These are phyloP conservation scores for Axea sp. DNA, from an alignment of 2,888 invertebrate species.

Conservation along the genomic window DNA sequence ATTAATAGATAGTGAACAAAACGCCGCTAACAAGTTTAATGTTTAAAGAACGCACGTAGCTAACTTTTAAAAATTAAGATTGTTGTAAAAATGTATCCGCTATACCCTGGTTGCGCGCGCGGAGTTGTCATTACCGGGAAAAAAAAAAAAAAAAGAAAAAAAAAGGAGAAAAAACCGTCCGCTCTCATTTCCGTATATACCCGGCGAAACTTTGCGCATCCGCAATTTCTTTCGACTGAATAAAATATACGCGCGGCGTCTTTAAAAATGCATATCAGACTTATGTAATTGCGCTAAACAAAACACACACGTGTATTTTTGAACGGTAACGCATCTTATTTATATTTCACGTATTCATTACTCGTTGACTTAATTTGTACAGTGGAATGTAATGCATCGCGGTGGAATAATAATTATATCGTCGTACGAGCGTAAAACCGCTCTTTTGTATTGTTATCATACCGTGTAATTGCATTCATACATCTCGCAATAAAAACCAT, in stretches of 20 bases:
- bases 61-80: slow-evolving; percentile 10
- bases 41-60: neutral
- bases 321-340: slow-evolving; percentile 6
- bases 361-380: slow-evolving; percentile 46
- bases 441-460: slow-evolving; percentile 48
- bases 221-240: neutral
- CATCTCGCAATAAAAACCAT: slow-evolving; percentile 28
- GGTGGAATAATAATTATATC: slow-evolving; percentile 55
- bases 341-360: slow-evolving; percentile 12
- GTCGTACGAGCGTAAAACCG: slow-evolving; percentile 44
- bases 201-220: slow-evolving; percentile 7
- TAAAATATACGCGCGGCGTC: neutral
- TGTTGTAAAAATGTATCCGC: slow-evolving; percentile 1
- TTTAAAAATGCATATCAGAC: slow-evolving; percentile 15
- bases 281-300: slow-evolving; percentile 4
- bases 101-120: neutral
- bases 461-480: slow-evolving; percentile 50
- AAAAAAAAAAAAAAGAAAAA: no score
- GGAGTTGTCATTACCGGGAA: slow-evolving; percentile 11
- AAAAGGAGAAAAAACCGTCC: no score
- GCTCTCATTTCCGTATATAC: slow-evolving; percentile 25
- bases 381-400: slow-evolving; percentile 31
- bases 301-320: neutral
- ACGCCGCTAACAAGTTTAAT: neutral
- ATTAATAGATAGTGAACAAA: no score